These are phyloP conservation scores for Vulpes ferrilata DNA, from an alignment of 2,113 vertebrate genomes.

Conservation along the genomic window DNA sequence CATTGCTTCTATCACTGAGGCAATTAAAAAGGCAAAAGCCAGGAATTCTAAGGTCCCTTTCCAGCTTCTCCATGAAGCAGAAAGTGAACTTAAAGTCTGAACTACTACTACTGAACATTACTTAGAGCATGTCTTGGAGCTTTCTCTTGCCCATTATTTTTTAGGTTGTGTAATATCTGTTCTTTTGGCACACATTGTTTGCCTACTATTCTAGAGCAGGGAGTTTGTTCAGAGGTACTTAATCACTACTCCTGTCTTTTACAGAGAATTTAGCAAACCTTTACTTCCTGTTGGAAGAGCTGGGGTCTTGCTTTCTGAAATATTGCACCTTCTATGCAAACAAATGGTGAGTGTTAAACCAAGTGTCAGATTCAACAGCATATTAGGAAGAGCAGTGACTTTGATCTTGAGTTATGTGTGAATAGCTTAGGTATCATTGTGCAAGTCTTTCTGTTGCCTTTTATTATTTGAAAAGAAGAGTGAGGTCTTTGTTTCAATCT, in stretches of 20 bases:
- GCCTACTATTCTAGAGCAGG: not conserved
- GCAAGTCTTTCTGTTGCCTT: slow-evolving; percentile 20
- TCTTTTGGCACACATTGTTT: not conserved
- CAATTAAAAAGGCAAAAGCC: slow-evolving; percentile 14
- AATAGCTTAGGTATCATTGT: not conserved
- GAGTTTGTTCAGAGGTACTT: slow-evolving; percentile 13
- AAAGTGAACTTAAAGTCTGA: not conserved
- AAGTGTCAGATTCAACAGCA: not conserved
- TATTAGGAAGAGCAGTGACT: not conserved
- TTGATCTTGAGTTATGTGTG: not conserved
- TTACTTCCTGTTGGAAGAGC: slow-evolving; percentile 99
- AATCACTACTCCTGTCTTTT: slow-evolving; percentile 78
- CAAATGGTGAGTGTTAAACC: slow-evolving; percentile 93
- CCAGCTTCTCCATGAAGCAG: not conserved
- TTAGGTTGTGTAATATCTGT: not conserved
- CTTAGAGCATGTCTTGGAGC: not conserved
- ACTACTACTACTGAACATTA: not conserved
- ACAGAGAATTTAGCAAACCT: slow-evolving; percentile 99
- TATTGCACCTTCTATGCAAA: slow-evolving; percentile 99
- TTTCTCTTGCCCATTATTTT: not conserved
- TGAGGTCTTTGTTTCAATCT: slow-evolving; percentile 5
- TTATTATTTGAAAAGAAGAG: not conserved
- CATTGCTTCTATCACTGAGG: not conserved
- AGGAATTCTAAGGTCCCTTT: not conserved
- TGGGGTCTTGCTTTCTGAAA: slow-evolving; percentile 96